phyloP scores from a whole-genome alignment of 2,797 vertebrate species.

The Paramormyrops hopkinsi region DNA sequence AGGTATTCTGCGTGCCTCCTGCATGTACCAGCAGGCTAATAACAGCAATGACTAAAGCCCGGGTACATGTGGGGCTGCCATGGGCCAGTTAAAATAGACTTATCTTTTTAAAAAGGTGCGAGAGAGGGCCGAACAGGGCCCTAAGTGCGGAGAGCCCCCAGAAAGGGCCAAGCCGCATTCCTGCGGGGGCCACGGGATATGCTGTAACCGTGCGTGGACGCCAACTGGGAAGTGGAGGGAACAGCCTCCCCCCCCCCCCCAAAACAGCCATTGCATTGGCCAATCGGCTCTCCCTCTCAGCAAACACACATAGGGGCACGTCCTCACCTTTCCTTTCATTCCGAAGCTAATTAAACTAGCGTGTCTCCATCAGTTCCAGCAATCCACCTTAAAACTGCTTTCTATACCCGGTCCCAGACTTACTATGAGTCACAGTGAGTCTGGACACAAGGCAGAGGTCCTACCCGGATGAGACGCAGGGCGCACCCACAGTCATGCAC shows the following conservation, averaged over 20 bases:
- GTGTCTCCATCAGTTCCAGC: not conserved
- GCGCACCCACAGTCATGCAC: not conserved
- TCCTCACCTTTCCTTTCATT: not conserved
- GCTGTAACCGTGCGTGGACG: slow-evolving; percentile 8
- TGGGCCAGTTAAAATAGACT: slow-evolving; percentile 44
- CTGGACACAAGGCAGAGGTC: not conserved
- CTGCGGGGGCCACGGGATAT: slow-evolving; percentile 13
- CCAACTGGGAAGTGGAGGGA: not conserved
- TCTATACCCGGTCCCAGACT: not conserved
- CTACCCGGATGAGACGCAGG: not conserved
- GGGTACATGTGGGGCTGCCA: slow-evolving; percentile 48
- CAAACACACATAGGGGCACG: not conserved
- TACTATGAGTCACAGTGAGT: not conserved
- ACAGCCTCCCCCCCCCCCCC: not conserved
- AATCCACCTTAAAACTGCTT: not conserved
- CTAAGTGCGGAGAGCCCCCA: slow-evolving; percentile 42
- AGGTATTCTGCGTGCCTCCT: not conserved
- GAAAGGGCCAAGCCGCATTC: slow-evolving; percentile 27
- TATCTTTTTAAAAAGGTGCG: slow-evolving; percentile 49
- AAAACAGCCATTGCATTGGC: not conserved
- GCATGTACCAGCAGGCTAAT: slow-evolving; percentile 25
- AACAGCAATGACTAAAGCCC: slow-evolving; percentile 45
- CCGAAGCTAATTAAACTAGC: not conserved
- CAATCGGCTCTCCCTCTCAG: not conserved
- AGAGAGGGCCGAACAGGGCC: slow-evolving; percentile 37